These are phyloP conservation scores for Carcina quercana DNA, from an alignment of 2,888 invertebrate genomes.

Conservation along the genomic window DNA sequence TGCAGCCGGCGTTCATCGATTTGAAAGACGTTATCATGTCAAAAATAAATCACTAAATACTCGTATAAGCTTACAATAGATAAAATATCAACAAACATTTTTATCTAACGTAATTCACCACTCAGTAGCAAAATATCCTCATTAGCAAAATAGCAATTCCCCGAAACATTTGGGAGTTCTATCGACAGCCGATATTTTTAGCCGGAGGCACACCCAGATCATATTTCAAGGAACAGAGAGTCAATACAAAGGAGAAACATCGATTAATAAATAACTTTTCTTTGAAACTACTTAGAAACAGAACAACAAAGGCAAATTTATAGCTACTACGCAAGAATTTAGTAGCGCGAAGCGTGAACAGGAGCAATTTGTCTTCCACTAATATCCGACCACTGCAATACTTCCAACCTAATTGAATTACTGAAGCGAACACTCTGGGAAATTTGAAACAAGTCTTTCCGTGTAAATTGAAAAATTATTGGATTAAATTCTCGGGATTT, in stretches of 20 bases:
- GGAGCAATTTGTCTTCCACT: conserved; percentile 54
- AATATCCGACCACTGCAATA: conserved; percentile 40
- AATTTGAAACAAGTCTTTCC: conserved; percentile 9
- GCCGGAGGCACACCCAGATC: too few relatives aligned
- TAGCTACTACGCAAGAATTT: conserved; percentile 42
- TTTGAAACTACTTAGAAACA: conserved; percentile 3
- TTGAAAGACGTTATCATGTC: too few relatives aligned
- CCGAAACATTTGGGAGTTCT: too few relatives aligned
- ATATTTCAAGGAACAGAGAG: too few relatives aligned
- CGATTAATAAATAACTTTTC: not conserved
- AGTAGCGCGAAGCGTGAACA: conserved; percentile 53
- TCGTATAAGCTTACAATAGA: too few relatives aligned
- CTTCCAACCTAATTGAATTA: conserved; percentile 56
- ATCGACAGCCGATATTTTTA: too few relatives aligned
- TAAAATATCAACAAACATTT: too few relatives aligned
- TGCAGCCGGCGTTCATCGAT: too few relatives aligned
- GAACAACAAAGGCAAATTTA: conserved; percentile 35
- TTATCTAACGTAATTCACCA: too few relatives aligned
- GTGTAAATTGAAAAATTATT: conserved; percentile 12
- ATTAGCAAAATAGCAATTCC: too few relatives aligned
- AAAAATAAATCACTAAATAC: too few relatives aligned
- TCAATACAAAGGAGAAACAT: not conserved
- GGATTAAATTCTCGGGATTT: conserved; percentile 5
- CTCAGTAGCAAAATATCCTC: too few relatives aligned
- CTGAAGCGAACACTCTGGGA: conserved; percentile 12